Evolutionary conservation across 2,888 invertebrate genomes (phyloP), one percentile per base, ranked within the genome.

Genomic region (Augiades crinisus): DNA sequence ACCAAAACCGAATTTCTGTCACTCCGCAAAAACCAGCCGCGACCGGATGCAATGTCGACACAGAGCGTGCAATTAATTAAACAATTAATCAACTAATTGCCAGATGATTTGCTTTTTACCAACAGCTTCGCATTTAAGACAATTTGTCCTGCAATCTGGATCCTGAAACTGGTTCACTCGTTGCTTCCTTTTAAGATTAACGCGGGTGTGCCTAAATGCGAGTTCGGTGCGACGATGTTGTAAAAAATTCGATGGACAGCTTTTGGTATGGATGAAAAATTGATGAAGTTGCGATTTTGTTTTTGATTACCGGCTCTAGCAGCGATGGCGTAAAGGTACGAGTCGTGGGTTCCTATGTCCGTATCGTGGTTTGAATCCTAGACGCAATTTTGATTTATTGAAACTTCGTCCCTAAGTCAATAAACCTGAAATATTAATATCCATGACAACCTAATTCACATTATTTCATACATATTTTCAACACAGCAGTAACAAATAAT

Each of bases 11-110:
- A 62, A 62, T 22, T 55, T 43, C 38, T 43, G 37, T 38, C 43
- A 41, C 46, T 22, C 22, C 22, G 47, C 52, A 59, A 61, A 58
- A 59, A 58, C 58, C 47, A 22, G 57, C n/a, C 50, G 49, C 53
- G 55, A 55, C 63, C 68, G 63, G 64, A 67, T 66, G 72, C 74
- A 69, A 74, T 70, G 68, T 61, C 58, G 62, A 56, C 71, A 63
- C 69, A 65, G 63, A 68, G 68, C 71, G 72, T 67, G 77, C 81
- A 89, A 89, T 89, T 89, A 87, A 89, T 89, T 89, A 87, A 87
- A 88, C 82, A 89, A 89, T 88, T 88, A 88, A 88, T 88, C 85
- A 81, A 74, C 79, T 78, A 87, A 87, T 87, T 88, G 79, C 78
- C 67, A 59, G 75, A 78, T 79, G 84, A 84, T 86, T 87, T 82